Percentiles rank a stretch among this genome's conserved stretches.
Conservation (phyloP, 1,140 invertebrate species). For the Argopecten irradians region DNA sequence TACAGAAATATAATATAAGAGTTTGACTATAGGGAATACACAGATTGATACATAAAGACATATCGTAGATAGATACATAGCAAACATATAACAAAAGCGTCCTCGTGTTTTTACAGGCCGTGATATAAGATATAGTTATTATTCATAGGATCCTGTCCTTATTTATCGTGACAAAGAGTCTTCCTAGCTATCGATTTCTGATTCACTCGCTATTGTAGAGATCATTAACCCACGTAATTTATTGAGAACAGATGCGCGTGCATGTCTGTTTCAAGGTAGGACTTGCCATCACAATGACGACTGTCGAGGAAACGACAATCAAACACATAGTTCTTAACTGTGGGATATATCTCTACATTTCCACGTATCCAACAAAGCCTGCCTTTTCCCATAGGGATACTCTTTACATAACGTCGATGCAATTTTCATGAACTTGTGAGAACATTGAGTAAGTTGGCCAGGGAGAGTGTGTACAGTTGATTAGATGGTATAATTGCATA, state of each 20-base stretch:
- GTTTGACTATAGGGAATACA: no score
- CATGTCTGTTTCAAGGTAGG: background rate
- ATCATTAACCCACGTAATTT: background rate
- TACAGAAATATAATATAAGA: no score
- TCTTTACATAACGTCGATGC: background rate
- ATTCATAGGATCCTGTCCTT: background rate
- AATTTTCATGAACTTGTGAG: background rate
- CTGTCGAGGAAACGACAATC: background rate
- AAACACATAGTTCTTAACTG: background rate
- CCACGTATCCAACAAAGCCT: background rate
- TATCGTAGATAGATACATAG: no score
- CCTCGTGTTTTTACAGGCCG: no score
- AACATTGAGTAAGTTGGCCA: background rate
- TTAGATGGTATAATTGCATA: background rate
- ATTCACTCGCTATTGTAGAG: background rate
- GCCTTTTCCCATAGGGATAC: background rate
- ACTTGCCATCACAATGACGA: background rate
- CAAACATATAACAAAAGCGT: no score
- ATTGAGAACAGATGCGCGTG: background rate
- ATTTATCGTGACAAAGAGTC: background rate
- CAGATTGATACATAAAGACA: no score
- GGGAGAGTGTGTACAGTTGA: background rate
- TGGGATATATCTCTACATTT: background rate
- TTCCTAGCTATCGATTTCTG: background rate
- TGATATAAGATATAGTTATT: background rate